Evolutionary conservation across 2,797 vertebrate species (phyloP).

Genomic region (Channa striata): DNA sequence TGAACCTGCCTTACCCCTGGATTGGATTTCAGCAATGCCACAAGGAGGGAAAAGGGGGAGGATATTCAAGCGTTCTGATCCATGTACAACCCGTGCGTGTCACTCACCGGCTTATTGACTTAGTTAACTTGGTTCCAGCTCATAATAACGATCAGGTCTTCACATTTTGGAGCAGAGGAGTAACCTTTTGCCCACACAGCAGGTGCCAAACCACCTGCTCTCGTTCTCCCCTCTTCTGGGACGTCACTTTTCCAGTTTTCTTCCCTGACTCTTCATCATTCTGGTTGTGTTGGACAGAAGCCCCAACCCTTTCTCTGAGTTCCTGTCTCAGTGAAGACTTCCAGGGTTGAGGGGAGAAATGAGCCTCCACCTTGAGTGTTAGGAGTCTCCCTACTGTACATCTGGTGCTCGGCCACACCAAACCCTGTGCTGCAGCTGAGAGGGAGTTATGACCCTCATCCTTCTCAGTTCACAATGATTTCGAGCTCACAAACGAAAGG

Average conservation of each 20-base stretch:
- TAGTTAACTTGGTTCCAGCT: slow-evolving; percentile 45
- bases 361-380: slow-evolving; percentile 33
- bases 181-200: slow-evolving; percentile 52
- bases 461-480: slow-evolving; percentile 13
- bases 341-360: slow-evolving; percentile 50
- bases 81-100: slow-evolving; percentile 10
- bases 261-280: slow-evolving; percentile 22
- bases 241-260: slow-evolving; percentile 11
- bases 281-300: slow-evolving; percentile 38
- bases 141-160: slow-evolving; percentile 30
- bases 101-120: slow-evolving; percentile 58
- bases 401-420: slow-evolving; percentile 43
- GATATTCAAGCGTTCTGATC: slow-evolving; percentile 15
- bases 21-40: slow-evolving; percentile 67
- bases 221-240: neutral
- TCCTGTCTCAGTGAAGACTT: slow-evolving; percentile 26
- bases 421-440: neutral
- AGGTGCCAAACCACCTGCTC: slow-evolving; percentile 72
- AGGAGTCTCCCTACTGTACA: slow-evolving; percentile 36
- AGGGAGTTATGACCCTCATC: slow-evolving; percentile 22
- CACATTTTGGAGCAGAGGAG: slow-evolving; percentile 30
- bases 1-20: slow-evolving; percentile 64
- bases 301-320: slow-evolving; percentile 44
- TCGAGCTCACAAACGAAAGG: slow-evolving; percentile 33
- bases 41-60: slow-evolving; percentile 19